Evolutionary conservation across 2,888 invertebrate species (phyloP), one percentile per base, ranked within the genome.

Genomic region (Hipparchia sbordonii): DNA sequence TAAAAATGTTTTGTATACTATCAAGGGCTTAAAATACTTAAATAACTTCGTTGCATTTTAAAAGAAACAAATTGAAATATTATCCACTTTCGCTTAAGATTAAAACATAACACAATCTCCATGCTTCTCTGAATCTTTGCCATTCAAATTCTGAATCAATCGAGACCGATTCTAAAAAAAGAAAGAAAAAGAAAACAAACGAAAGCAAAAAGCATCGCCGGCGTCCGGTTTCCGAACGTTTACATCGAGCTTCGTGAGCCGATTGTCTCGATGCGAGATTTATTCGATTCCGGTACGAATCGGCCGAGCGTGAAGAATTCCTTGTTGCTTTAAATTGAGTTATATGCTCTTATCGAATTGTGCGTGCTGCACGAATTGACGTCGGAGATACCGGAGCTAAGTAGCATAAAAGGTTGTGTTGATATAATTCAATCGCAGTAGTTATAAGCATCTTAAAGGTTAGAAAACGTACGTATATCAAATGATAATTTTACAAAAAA

Each of bases 141-240:
- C 59, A 51, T 71, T 71, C 63, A 66, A 71, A 68, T 59, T 59
- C 48, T 48, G 48, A 68, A 68, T 68, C 68, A 68, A 68, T 68
- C 59, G 59, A 46, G 67, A 60, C 57, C 68, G 59, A 51, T 59
- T 60, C 0, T 33, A 65, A 39, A 52, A 45, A 12, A 66, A 23
- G 23, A 57, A 48, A 8, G n/a, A 46, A 62, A 10, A 61, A 6
- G 1, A 12, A 13, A 63, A 39, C 51, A 65, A 51, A 51, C 9
- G 51, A 65, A 52, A 68, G 33, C 68, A 75, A 70, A 71, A 71
- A 75, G 72, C 60, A 63, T 71, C 71, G 71, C 67, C 60, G 72
- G 67, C 46, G 76, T 77, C 77, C 79, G 79, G 80, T 81, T 81
- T 80, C 83, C 79, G 79, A 74, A 67, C 75, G 82, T 82, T 82